Base-by-base conservation (phyloP, 2,888 invertebrate genomes). In the Hemaris fuciformis region DNA sequence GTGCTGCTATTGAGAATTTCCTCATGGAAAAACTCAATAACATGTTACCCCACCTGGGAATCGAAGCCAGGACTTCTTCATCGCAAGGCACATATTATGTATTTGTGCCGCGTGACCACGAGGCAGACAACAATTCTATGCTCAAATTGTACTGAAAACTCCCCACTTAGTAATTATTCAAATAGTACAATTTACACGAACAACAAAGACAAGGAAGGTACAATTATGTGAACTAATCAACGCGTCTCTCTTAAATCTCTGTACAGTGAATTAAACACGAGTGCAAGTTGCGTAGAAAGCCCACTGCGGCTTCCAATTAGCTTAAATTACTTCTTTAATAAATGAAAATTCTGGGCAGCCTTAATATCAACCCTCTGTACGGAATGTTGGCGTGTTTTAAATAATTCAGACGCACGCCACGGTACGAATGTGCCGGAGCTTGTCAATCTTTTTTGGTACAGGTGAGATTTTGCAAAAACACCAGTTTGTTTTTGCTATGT, bases 281-380 rank as follows among this genome's bases (percentile, higher is more conserved):
- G 62, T 64, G 62, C 58, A 61, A 38, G 38, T 38, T 45, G 45
- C 43, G 45, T 31, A 43, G 48, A 41, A 57, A 53, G 25, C 22
- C 45, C 31, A 34, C 62, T 65, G 60, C 69, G 66, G 66, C 68
- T 69, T 73, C 73, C 77, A 81, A 83, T 83, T 83, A 81, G 72
- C 73, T 71, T 73, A 80, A 81, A 83, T 85, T 80, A 81, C 83
- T 76, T 72, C 74, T 76, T 81, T 77, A 78, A 79, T 81, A 83
- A 83, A 81, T 79, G 74, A 80, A 81, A 79, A 79, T 77, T 78
- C 75, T 69, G 68, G 73, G 67, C 22, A 70, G 67, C 75, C 76
- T 79, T 79, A 78, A 83, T 81, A 81, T 79, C 76, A 81, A 79
- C 76, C 74, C 42, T 62, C 69, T 63, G 68, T 71, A 70, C 67